Evolutionary conservation across 2,113 vertebrate genomes (phyloP).

Genomic region (Lampris megalopsis): DNA sequence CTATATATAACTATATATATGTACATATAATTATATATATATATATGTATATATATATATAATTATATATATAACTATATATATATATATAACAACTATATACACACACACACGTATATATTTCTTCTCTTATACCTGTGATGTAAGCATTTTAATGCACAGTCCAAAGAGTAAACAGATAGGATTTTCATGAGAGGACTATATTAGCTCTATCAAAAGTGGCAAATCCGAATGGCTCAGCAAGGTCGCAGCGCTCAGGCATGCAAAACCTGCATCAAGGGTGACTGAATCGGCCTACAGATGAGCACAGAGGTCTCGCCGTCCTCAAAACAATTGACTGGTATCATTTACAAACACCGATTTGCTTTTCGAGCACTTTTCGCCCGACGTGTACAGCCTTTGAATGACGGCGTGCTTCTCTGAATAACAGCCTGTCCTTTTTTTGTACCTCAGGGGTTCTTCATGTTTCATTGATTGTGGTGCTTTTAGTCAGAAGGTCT

Average conservation of each 20-base stretch:
- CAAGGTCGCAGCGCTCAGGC: constrained; percentile 55
- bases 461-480: constrained; percentile 77
- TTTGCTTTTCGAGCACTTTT: constrained; percentile 63
- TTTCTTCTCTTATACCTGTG: constrained; percentile 42
- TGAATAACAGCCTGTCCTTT: constrained; percentile 63
- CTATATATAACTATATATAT: too few species aligned
- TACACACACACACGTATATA: constrained; percentile 48
- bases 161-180: constrained; percentile 58
- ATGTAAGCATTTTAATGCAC: constrained; percentile 55
- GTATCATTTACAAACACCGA: constrained; percentile 67
- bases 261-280: constrained; percentile 48
- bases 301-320: constrained; percentile 59
- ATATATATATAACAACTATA: too few species aligned
- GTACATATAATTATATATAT: too few species aligned
- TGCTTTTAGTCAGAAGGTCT: constrained; percentile 68
- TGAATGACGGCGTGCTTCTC: constrained; percentile 60
- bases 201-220: constrained; percentile 52
- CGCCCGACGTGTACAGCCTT: constrained; percentile 48
- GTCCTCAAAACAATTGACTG: constrained; percentile 66
- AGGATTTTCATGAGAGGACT: constrained; percentile 46
- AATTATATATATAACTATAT: too few species aligned
- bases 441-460: constrained; percentile 63
- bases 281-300: constrained; percentile 44
- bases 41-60: too few species aligned
- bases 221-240: constrained; percentile 55